A percentile compares a stretch with the other conserved stretches of the same genome.
Evolutionary conservation across 2,888 invertebrate genomes (phyloP).

Genomic region (Notocelia uddmanniana): DNA sequence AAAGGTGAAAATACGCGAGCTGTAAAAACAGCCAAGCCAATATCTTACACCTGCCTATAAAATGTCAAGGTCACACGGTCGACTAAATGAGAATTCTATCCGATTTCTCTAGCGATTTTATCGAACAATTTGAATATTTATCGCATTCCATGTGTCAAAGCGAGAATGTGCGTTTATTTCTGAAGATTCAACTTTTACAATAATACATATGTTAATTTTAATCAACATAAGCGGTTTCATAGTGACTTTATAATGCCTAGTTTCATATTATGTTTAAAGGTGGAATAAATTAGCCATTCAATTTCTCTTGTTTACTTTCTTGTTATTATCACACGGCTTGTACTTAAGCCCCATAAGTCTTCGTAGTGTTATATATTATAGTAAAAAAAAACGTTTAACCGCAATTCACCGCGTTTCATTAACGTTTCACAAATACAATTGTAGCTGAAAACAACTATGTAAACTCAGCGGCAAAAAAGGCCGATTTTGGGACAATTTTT

Average conservation of each 20-base stretch:
- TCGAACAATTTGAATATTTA: conserved; percentile 67
- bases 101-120: conserved; percentile 76
- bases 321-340: no score
- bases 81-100: conserved; percentile 60
- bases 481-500: no score
- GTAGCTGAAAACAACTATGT: no score
- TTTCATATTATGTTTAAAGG: not conserved
- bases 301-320: no score
- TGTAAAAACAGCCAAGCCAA: conserved; percentile 47
- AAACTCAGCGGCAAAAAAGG: no score
- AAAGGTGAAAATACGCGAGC: conserved; percentile 54
- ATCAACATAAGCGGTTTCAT: not conserved
- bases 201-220: conserved; percentile 33
- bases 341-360: no score
- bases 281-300: not conserved
- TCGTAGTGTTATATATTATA: no score
- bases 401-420: no score
- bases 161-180: conserved; percentile 13
- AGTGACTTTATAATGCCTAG: not conserved
- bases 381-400: no score
- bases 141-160: conserved; percentile 61
- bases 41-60: conserved; percentile 59
- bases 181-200: conserved; percentile 22
- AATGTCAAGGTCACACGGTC: conserved; percentile 78
- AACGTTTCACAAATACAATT: no score